These are phyloP conservation scores for Gryllus longicercus DNA, from an alignment of 2,888 invertebrate genomes.

Conservation along the genomic window DNA sequence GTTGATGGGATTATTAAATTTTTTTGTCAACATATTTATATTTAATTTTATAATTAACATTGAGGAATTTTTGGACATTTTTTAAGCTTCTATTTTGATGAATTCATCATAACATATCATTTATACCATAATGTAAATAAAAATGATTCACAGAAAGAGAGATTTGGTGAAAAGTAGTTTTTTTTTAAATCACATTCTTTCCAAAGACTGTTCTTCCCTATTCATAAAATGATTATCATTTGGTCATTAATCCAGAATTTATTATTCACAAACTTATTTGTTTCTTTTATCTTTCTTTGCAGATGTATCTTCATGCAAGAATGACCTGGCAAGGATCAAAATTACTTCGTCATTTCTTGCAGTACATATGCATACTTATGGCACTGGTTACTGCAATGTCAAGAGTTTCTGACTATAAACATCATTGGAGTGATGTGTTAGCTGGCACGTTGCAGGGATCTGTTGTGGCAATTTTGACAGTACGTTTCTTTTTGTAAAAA, in stretches of 20 bases:
- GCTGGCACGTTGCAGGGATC: slow-evolving; percentile 71
- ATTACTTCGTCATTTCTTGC: slow-evolving; percentile 79
- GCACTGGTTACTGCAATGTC: slow-evolving; percentile 87
- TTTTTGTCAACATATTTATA: too few species aligned
- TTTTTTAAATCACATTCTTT: too few species aligned
- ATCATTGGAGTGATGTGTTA: slow-evolving; percentile 96
- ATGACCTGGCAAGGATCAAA: slow-evolving; percentile 77
- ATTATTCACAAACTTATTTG: too few species aligned
- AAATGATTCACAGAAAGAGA: slow-evolving; percentile 20
- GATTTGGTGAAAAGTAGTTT: too few species aligned
- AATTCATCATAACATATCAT: not conserved
- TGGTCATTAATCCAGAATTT: not conserved
- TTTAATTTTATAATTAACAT: too few species aligned
- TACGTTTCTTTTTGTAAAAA: slow-evolving; percentile 43
- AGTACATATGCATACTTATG: slow-evolving; percentile 72
- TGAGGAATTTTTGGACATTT: too few species aligned
- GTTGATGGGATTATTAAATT: too few species aligned
- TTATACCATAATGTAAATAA: slow-evolving; percentile 28
- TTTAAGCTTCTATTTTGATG: too few species aligned
- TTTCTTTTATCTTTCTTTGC: slow-evolving; percentile 24
- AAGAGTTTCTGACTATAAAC: slow-evolving; percentile 92
- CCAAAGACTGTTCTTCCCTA: too few species aligned
- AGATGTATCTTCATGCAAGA: slow-evolving; percentile 85
- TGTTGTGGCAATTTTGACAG: slow-evolving; percentile 65
- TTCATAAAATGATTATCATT: too few species aligned